A percentile compares a stretch with the other conserved stretches of the same genome.
phyloP scores from a whole-genome alignment of 2,797 vertebrate species.

The Pelobates cultripes region DNA sequence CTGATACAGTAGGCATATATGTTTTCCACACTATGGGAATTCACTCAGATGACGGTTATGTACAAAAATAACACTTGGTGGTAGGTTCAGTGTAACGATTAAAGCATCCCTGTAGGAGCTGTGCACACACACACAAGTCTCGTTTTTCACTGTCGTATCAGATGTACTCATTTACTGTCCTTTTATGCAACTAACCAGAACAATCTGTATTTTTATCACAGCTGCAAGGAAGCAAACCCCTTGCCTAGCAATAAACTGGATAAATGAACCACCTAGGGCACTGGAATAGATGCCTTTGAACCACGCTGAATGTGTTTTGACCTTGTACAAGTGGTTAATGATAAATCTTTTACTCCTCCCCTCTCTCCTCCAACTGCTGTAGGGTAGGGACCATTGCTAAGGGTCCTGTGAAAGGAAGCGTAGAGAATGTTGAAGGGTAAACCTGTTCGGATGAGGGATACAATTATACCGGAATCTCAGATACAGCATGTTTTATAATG shows the following conservation, averaged over 20 bases:
- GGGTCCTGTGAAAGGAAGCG: background rate
- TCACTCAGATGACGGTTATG: background rate
- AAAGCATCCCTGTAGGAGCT: slow-evolving; percentile 16
- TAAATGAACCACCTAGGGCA: slow-evolving; percentile 44
- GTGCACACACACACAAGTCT: background rate
- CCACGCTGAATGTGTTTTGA: slow-evolving; percentile 36
- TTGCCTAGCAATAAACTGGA: slow-evolving; percentile 44
- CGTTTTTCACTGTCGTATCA: slow-evolving; percentile 23
- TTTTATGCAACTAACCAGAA: slow-evolving; percentile 36
- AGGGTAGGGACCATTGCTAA: slow-evolving; percentile 37
- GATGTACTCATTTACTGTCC: slow-evolving; percentile 37
- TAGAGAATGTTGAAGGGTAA: background rate
- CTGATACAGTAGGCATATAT: background rate
- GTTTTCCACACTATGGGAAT: background rate
- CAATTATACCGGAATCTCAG: background rate
- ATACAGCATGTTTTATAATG: background rate
- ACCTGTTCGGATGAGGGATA: background rate
- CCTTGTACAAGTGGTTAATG: slow-evolving; percentile 51
- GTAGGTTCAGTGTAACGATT: background rate
- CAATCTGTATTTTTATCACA: slow-evolving; percentile 45
- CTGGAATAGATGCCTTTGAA: slow-evolving; percentile 31
- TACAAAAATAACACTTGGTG: background rate
- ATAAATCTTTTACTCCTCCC: slow-evolving; percentile 43
- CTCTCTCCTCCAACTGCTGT: slow-evolving; percentile 25
- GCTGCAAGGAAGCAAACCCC: slow-evolving; percentile 18